These are phyloP conservation scores for Amia ocellicauda DNA, from an alignment of 2,113 vertebrate species.

Conservation along the genomic window DNA sequence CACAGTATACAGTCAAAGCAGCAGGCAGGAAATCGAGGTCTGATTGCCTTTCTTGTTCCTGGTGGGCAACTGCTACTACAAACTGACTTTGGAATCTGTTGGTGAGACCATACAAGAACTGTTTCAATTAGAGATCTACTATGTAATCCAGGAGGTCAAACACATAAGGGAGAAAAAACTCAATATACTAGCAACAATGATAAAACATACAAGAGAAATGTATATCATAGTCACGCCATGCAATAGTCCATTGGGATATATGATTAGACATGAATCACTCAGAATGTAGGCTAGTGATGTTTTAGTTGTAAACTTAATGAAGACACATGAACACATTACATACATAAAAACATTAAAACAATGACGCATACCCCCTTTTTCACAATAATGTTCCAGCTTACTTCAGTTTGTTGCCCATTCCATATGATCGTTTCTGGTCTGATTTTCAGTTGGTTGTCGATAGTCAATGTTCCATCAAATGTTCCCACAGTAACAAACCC, in stretches of 20 bases:
- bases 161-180: no score
- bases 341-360: no score
- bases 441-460: constrained; percentile 50
- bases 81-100: constrained; percentile 46
- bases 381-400: constrained; percentile 26
- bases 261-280: no score
- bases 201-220: no score
- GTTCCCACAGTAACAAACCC: constrained; percentile 59
- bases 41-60: constrained; percentile 47
- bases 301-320: no score
- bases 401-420: constrained; percentile 40
- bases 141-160: not conserved
- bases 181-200: no score
- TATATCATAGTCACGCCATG: no score
- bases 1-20: constrained; percentile 55
- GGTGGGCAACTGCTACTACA: constrained; percentile 48
- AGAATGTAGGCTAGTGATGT: no score
- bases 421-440: constrained; percentile 45
- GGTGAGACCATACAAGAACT: constrained; percentile 13
- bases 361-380: no score
- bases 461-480: constrained; percentile 54
- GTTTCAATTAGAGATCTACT: constrained; percentile 5
- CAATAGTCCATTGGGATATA: no score
- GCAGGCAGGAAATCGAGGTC: constrained; percentile 46
- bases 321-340: no score